phyloP scores from a whole-genome alignment of 1,140 invertebrate species.

The Acromyrmex echinatior region DNA sequence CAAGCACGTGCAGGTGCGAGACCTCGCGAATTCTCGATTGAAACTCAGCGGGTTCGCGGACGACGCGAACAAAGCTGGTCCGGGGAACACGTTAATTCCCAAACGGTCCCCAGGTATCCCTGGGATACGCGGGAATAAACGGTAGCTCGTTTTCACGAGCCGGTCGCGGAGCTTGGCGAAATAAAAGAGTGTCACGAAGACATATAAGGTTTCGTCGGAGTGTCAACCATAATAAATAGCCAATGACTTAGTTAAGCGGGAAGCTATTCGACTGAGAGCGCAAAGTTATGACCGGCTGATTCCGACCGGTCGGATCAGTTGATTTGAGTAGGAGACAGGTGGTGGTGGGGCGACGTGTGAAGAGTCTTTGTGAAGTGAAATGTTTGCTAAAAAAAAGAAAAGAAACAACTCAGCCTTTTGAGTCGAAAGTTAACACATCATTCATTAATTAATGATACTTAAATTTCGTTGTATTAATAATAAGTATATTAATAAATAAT shows the following conservation, averaged over 20 bases:
- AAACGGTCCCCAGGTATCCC: slow-evolving; percentile 42
- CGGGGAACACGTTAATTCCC: slow-evolving; percentile 51
- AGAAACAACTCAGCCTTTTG: neutral
- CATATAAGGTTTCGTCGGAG: slow-evolving; percentile 67
- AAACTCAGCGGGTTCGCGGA: slow-evolving; percentile 62
- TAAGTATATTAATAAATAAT: neutral
- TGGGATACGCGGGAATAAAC: slow-evolving; percentile 62
- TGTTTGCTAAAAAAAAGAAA: neutral
- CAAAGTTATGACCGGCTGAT: slow-evolving; percentile 68
- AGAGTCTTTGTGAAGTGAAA: slow-evolving; percentile 11
- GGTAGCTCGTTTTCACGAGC: slow-evolving; percentile 67
- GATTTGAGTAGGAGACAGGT: slow-evolving; percentile 42
- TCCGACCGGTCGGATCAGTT: slow-evolving; percentile 49
- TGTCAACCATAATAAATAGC: slow-evolving; percentile 82
- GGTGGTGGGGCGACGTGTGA: slow-evolving; percentile 30
- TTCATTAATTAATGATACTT: neutral
- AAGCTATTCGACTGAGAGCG: slow-evolving; percentile 65
- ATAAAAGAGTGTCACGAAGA: slow-evolving; percentile 61
- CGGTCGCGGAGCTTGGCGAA: slow-evolving; percentile 51
- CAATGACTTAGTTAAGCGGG: slow-evolving; percentile 81
- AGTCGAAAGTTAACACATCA: neutral
- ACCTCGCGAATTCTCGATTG: slow-evolving; percentile 55
- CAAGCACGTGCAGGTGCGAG: slow-evolving; percentile 34
- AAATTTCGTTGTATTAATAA: neutral
- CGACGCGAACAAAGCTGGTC: slow-evolving; percentile 55